Conservation (phyloP, 2,797 vertebrate genomes). For the Melanotaenia nigrans region DNA sequence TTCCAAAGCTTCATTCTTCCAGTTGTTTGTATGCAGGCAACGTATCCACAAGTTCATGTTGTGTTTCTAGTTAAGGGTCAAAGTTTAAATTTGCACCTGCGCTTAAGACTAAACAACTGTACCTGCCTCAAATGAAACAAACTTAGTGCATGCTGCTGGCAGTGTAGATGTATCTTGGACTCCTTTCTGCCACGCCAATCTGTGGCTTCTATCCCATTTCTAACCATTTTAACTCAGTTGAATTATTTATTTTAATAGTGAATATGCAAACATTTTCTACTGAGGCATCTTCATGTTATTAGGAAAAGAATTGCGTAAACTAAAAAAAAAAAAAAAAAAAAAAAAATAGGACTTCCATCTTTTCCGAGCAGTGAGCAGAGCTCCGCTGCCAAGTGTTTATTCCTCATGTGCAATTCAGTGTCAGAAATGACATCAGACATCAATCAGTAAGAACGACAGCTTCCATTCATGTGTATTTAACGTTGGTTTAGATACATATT, state of each 20-base stretch:
- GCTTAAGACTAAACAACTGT: slow-evolving; percentile 82
- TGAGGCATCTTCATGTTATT: neutral
- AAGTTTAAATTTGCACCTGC: slow-evolving; percentile 83
- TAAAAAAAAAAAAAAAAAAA: slow-evolving; percentile 3
- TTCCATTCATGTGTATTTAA: slow-evolving; percentile 45
- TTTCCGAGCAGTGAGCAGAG: slow-evolving; percentile 44
- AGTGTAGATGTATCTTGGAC: slow-evolving; percentile 21
- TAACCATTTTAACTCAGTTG: neutral
- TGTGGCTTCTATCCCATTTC: slow-evolving; percentile 4
- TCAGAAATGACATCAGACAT: slow-evolving; percentile 68
- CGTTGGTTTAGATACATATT: slow-evolving; percentile 5
- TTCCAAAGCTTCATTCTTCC: slow-evolving; percentile 22
- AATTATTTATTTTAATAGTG: neutral
- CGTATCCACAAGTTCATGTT: slow-evolving; percentile 24
- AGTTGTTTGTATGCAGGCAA: slow-evolving; percentile 12
- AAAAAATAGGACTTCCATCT: slow-evolving; percentile 3
- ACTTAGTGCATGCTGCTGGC: neutral
- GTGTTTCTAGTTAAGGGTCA: slow-evolving; percentile 68
- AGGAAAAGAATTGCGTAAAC: neutral
- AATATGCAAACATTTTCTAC: neutral
- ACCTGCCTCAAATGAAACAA: slow-evolving; percentile 62
- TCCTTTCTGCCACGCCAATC: slow-evolving; percentile 5
- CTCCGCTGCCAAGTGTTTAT: slow-evolving; percentile 65
- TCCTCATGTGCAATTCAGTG: slow-evolving; percentile 73
- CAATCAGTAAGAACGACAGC: slow-evolving; percentile 64